Conservation (phyloP, 1,140 invertebrate genomes). For the Xylocopa sonorina region DNA sequence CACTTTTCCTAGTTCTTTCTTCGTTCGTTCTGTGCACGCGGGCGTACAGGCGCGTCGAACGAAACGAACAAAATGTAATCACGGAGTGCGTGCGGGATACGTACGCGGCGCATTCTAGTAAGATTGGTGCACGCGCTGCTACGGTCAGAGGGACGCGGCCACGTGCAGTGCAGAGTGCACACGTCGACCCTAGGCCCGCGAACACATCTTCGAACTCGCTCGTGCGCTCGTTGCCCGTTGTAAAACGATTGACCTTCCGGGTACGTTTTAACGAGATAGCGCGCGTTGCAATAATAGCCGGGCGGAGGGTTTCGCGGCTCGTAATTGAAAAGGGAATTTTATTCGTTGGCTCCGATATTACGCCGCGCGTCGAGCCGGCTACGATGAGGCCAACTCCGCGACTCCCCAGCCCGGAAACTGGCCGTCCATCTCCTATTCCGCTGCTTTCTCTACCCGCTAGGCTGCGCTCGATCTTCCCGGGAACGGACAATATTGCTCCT, state of each 20-base stretch:
- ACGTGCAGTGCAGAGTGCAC: slow-evolving; percentile 16
- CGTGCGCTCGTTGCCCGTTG: not conserved
- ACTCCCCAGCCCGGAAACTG: not conserved
- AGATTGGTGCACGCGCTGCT: slow-evolving; percentile 22
- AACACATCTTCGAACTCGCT: not conserved
- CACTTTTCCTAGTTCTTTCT: slow-evolving; percentile 28
- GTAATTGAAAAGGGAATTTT: slow-evolving; percentile 40
- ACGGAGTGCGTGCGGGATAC: not conserved
- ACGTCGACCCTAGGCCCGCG: not conserved
- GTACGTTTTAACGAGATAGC: slow-evolving; percentile 60
- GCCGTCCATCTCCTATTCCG: not conserved
- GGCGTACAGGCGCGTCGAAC: slow-evolving; percentile 41
- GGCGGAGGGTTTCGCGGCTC: slow-evolving; percentile 1
- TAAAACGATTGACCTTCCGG: slow-evolving; percentile 50
- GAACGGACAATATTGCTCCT: not conserved
- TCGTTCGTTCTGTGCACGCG: too few species aligned
- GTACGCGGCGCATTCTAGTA: not conserved
- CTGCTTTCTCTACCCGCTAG: slow-evolving; percentile 5
- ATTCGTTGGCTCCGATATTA: slow-evolving; percentile 7
- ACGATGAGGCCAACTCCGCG: not conserved
- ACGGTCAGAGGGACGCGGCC: not conserved
- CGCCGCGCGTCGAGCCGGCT: not conserved
- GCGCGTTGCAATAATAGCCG: slow-evolving; percentile 3
- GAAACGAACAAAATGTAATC: slow-evolving; percentile 54
- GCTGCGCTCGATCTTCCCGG: not conserved